Evolutionary conservation across 2,113 vertebrate species (phyloP), one percentile per base, ranked within the genome.

Genomic region (Benitochromis conjunctus): DNA sequence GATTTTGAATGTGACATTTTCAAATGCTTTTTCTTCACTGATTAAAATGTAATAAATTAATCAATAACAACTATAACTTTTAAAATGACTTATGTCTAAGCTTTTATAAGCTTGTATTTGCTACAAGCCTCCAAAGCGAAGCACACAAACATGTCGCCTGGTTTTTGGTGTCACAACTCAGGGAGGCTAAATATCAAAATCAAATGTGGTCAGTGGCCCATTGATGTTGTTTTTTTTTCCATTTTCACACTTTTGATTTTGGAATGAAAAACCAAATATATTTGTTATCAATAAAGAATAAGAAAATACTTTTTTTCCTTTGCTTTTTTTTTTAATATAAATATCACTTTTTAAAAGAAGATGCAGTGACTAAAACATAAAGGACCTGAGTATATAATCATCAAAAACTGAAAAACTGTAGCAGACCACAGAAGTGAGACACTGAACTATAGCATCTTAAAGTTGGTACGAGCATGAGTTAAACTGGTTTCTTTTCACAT

Each of bases 321-420:
- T 69, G 3, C 12, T 24, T 16, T 69, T 69, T 0, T 24, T 43
- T 10, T 43, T 3, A 26, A 41, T 14, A 46, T 26, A 71, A 46
- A 46, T 46, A 71, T 18, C 21, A 43, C n/a, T 9, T 69, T 43
- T 69, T 43, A 13, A 41, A 41, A 66, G 62, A 66, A 66, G 0
- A 66, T 21, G 4, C n/a, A 71, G 66, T 46, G 66, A 71, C 7
- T 71, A 71, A 26, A 71, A 18, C 21, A 71, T 4, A 71, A 2
- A 71, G 12, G 5, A 71, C 14, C 66, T 1, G 3, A 26, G 66
- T 9, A 34, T n/a, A 7, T 85, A 84, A 79, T 58, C 38, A 78
- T 91, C 84, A 90, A 87, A 92, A 54, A 16, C 9, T 29, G 5
- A 53, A 78, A 83, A 74, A 62, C 43, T 54, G 26, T 18, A 56